Base-by-base conservation (phyloP, 2,113 vertebrate genomes). In the Anhinga anhinga region DNA sequence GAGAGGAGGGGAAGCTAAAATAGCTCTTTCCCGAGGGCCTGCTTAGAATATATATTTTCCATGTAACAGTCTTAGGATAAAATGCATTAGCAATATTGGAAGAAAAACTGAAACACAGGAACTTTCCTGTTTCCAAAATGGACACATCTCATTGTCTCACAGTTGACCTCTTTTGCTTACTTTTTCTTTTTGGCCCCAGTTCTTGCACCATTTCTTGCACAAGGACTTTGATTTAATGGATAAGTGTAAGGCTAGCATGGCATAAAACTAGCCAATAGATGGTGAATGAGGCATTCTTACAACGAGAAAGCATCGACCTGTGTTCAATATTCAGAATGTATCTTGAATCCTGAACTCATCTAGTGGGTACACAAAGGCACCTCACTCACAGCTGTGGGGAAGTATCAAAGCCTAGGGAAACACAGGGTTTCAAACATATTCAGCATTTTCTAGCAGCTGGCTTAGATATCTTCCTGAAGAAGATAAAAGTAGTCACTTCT, bases 11-110 rank as follows among this genome's bases (percentile, higher is more conserved):
- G 38, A 89, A 72, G 56, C 52, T 82, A 87, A 96, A 96, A 95
- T 47, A 82, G 26, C n/a, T 70, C 71, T 93, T 96, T 85, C 91
- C 87, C 2, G 0, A 72, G 89, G 70, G 95, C 5, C 52, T 91
- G 78, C 52, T 91, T 79, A 79, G 86, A 85, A 44, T 94, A 96
- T 79, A 9, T 45, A 69, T 80, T 94, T 96, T 94, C 91, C 81
- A 90, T 90, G 56, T 90, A 91, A 63, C 49, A 65, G 27, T 87
- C 70, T 74, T 74, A 82, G 30, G 69, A 91, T 74, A 62, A 93
- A 89, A 94, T 78, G 27, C 42, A 55, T 70, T 83, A 84, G 19
- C 26, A 79, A 56, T 38, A 44, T 15, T 79, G 73, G 52, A 76
- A 93, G 30, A 47, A 89, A 94, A 79, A 61, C 38, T 65, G 50